Conservation (phyloP, 1,140 invertebrate genomes). For the Neodiprion virginianus region DNA sequence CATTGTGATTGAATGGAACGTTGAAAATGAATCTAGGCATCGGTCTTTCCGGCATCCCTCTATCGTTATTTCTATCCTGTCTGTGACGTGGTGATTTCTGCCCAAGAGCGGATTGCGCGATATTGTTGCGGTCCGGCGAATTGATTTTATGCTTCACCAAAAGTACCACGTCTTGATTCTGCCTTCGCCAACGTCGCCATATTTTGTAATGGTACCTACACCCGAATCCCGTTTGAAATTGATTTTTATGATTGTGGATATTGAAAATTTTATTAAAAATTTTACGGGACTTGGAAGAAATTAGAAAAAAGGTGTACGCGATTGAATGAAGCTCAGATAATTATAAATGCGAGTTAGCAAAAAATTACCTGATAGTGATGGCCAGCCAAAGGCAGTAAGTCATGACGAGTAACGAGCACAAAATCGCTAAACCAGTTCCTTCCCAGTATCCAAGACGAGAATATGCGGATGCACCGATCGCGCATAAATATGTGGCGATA, state of each 20-base stretch:
- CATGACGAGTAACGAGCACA: conserved; percentile 50
- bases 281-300: no score
- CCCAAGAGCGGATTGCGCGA: conserved; percentile 3
- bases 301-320: no score
- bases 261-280: not conserved
- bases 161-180: conserved; percentile 48
- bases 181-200: conserved; percentile 42
- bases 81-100: conserved; percentile 14
- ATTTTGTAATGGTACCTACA: conserved; percentile 49
- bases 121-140: conserved; percentile 5
- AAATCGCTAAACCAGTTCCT: conserved; percentile 55
- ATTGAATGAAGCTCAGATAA: no score
- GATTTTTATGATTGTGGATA: not conserved
- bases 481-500: conserved; percentile 63
- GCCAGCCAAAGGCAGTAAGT: conserved; percentile 56
- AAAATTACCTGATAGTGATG: conserved; percentile 50
- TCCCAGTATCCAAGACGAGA: conserved; percentile 58
- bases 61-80: conserved; percentile 11
- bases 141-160: conserved; percentile 33
- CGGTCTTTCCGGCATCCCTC: not conserved
- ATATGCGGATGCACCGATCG: conserved; percentile 57
- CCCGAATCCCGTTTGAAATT: not conserved
- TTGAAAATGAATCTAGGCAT: conserved; percentile 20
- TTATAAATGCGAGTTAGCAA: no score
- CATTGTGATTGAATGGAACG: conserved; percentile 15